Evolutionary conservation across 2,113 vertebrate genomes (phyloP), one percentile per base, ranked within the genome.

Genomic region (Phocoena sinus): DNA sequence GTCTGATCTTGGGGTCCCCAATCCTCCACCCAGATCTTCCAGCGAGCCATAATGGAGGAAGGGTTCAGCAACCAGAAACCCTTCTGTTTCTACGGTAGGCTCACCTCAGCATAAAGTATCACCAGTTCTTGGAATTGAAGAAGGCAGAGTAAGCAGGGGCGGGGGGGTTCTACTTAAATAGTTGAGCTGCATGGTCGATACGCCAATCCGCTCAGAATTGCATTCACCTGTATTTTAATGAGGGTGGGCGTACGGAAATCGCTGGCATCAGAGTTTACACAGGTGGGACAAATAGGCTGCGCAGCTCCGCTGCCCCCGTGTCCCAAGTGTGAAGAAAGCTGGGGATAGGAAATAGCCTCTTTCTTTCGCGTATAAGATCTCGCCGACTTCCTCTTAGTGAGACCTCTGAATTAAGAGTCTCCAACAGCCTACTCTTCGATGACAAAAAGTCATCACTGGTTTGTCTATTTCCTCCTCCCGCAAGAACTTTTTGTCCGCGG

Each of bases 401-500:
- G 65, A 65, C 47, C 44, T 58, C 63, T 73, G 1, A 26, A 67
- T 41, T 47, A 11, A 68, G n/a, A 15, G 17, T 81, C 56, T 86
- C 89, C 65, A 26, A 60, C 33, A 23, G n/a, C 81, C 63, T 36
- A 33, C 13, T 80, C 58, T 95, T 70, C 8, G 26, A 73, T 70
- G 74, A 62, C 58, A 67, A 95, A 67, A 95, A 94, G 76, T 87
- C 89, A 77, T 17, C 80, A 3, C 47, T 50, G 74, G 14, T 38
- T 93, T 73, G 70, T 91, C 7, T 73, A 33, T 87, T 84, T 85
- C 81, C 73, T 25, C 56, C 44, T 38, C 56, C 85, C 68, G 65
- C 82, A 63, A 89, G 47, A 97, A 97, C 97, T 96, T 96, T 96
- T 87, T 91, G 88, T 89, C 21, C 23, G 36, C 8, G 41, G 56